These are phyloP conservation scores for Nicator chloris DNA, from an alignment of 2,113 vertebrate genomes.

Conservation along the genomic window DNA sequence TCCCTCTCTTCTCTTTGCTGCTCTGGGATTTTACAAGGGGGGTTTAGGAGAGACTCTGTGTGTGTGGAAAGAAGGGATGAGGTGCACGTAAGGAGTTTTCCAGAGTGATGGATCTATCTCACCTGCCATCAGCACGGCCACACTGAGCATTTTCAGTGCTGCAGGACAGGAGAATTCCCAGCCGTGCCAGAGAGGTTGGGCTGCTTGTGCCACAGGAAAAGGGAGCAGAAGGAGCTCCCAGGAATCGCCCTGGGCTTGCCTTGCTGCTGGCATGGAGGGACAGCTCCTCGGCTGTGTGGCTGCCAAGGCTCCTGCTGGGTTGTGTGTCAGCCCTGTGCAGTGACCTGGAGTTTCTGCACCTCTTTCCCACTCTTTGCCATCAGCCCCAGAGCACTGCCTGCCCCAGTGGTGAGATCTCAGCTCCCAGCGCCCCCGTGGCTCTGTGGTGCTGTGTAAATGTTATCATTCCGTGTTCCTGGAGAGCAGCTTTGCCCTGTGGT, in stretches of 20 bases:
- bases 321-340: background rate
- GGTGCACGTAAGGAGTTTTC: background rate
- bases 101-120: background rate
- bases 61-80: background rate
- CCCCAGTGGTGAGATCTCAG: background rate
- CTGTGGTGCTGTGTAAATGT: background rate
- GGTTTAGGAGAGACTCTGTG: background rate
- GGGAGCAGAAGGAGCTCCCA: background rate
- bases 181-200: background rate
- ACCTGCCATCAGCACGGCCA: background rate
- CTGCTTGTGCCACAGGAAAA: background rate
- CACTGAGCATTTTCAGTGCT: background rate
- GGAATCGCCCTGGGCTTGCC: background rate
- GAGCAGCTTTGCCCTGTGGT: background rate
- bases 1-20: background rate
- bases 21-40: background rate
- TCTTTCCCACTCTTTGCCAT: background rate
- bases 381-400: background rate
- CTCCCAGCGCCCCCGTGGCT: background rate
- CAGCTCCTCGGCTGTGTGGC: background rate
- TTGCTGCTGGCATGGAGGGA: background rate
- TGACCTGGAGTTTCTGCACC: background rate
- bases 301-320: background rate
- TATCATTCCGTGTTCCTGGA: rapidly evolving
- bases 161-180: background rate